Evolutionary conservation across 1,140 invertebrate genomes (phyloP).

Genomic region (Chrysopa pallens): DNA sequence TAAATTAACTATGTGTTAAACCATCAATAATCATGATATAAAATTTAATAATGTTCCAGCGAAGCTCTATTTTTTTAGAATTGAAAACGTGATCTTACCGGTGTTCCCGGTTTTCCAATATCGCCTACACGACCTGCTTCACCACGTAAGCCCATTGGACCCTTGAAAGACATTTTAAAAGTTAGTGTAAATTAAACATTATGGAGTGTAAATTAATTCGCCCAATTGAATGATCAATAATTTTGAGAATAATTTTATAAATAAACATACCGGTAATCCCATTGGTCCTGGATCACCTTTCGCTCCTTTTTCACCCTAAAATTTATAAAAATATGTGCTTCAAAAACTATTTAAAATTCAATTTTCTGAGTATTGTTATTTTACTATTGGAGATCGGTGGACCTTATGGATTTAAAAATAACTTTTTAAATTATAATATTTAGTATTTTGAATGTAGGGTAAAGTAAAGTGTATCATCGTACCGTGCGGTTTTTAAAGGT

Average conservation of each 20-base stretch:
- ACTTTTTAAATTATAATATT: no score
- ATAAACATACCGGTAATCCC: slow-evolving; percentile 76
- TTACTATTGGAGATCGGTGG: no score
- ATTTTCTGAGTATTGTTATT: no score
- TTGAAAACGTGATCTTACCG: slow-evolving; percentile 39
- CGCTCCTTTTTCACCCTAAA: slow-evolving; percentile 73
- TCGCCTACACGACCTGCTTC: slow-evolving; percentile 56
- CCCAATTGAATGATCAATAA: background rate
- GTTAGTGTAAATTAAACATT: no score
- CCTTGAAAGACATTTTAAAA: slow-evolving; percentile 26
- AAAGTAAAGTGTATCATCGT: no score
- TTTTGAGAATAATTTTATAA: background rate
- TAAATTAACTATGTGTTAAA: slow-evolving; percentile 7
- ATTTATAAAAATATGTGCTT: slow-evolving; percentile 13
- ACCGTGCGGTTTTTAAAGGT: no score
- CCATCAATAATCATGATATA: slow-evolving; percentile 7
- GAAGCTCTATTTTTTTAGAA: slow-evolving; percentile 1
- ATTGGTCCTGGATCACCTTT: slow-evolving; percentile 86
- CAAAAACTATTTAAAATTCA: no score
- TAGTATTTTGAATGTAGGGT: no score
- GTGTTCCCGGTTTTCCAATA: slow-evolving; percentile 53
- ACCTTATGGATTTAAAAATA: no score
- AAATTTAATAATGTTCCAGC: slow-evolving; percentile 7
- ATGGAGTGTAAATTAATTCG: no score
- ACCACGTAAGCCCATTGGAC: slow-evolving; percentile 74